Evolutionary conservation across 1,140 invertebrate species (phyloP).

Genomic region (Brachionus asplanchnoidis): DNA sequence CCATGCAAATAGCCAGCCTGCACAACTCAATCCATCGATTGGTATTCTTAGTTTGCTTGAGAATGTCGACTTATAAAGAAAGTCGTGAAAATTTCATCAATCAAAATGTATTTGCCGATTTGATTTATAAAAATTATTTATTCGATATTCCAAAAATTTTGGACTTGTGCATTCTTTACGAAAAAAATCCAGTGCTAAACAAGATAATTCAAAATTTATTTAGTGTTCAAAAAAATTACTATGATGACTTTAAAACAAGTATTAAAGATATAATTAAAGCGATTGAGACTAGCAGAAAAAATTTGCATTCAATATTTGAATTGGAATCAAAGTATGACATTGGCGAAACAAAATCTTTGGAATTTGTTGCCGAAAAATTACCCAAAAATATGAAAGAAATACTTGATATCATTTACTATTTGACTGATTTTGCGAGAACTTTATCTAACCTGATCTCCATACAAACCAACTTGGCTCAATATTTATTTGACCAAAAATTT

Average conservation of each 20-base stretch:
- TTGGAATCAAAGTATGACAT: not conserved
- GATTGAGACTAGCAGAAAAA: slow-evolving; percentile 27
- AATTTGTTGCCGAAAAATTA: not conserved
- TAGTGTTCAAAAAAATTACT: not conserved
- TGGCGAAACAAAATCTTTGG: not conserved
- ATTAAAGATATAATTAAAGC: slow-evolving; percentile 9
- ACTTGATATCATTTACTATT: slow-evolving; percentile 26
- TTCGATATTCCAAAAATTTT: slow-evolving; percentile 34
- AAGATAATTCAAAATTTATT: slow-evolving; percentile 30
- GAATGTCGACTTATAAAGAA: slow-evolving; percentile 41
- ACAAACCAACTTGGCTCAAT: not conserved
- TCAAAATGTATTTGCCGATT: slow-evolving; percentile 23
- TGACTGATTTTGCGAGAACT: slow-evolving; percentile 18
- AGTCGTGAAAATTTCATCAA: slow-evolving; percentile 14
- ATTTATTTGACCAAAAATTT: slow-evolving; percentile 36
- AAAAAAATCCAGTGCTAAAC: not conserved
- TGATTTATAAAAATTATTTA: slow-evolving; percentile 35
- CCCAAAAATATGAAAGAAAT: not conserved
- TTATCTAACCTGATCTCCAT: not conserved
- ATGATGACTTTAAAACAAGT: slow-evolving; percentile 26
- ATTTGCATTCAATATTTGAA: slow-evolving; percentile 23
- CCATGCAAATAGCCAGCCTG: not conserved
- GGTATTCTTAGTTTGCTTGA: slow-evolving; percentile 4
- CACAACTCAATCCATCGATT: not conserved
- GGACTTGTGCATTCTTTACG: slow-evolving; percentile 18